Conservation (phyloP, 2,888 invertebrate genomes). For the Scaptomyza reducta region DNA sequence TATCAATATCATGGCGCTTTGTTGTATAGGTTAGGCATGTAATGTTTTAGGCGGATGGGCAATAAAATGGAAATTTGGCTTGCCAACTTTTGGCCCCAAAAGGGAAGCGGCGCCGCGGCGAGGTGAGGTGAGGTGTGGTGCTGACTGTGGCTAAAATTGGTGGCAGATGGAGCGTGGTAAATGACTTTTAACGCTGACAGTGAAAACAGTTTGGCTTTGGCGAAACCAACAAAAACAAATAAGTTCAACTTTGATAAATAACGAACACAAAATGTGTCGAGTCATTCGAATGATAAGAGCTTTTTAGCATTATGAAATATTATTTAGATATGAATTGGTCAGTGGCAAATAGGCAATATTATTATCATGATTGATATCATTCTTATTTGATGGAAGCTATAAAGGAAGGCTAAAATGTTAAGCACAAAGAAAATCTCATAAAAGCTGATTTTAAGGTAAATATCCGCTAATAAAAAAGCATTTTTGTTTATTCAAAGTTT, state of each 20-base stretch:
- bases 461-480: constrained; percentile 19
- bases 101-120: not conserved
- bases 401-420: not conserved
- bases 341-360: constrained; percentile 12
- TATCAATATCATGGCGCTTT: constrained; percentile 24
- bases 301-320: constrained; percentile 18
- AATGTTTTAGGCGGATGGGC: constrained; percentile 37
- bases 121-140: not conserved
- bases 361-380: constrained; percentile 5
- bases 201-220: constrained; percentile 37
- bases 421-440: not conserved
- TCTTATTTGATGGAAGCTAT: not conserved
- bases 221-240: too few relatives aligned
- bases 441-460: not conserved
- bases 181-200: constrained; percentile 62
- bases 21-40: constrained; percentile 9
- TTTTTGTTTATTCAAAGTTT: constrained; percentile 13
- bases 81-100: constrained; percentile 45
- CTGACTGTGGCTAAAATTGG: not conserved
- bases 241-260: constrained; percentile 50
- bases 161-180: constrained; percentile 23
- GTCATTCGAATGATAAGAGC: constrained; percentile 36
- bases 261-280: constrained; percentile 21
- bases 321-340: constrained; percentile 28
- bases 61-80: constrained; percentile 39